Evolutionary conservation across 2,888 invertebrate genomes (phyloP), one percentile per base, ranked within the genome.

Genomic region (Philopedon plagiatum): DNA sequence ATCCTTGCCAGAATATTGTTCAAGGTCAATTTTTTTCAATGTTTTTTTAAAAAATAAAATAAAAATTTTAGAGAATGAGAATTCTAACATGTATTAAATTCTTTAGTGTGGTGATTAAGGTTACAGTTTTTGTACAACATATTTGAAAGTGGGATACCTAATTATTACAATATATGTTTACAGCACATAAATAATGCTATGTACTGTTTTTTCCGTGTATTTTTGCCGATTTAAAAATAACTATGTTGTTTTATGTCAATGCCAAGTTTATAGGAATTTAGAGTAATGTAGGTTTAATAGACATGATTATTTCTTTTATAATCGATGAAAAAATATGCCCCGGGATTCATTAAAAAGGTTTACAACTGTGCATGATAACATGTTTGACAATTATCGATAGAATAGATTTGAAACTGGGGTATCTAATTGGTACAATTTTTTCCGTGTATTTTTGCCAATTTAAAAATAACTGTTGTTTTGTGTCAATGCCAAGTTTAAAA

Each of bases 401-500:
- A n/a, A n/a, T n/a, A n/a, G n/a, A n/a, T n/a, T n/a, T n/a, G 29
- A 7, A 29, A 29, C 3, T 29, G 29, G 29, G 29, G 29, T 29
- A 29, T 7, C 29, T 29, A 5, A 29, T 5, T 5, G 29, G 29
- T 29, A 29, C 3, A 29, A 29, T 29, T 29, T 29, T 19, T 19
- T 19, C 44, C 11, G 18, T 44, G 34, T 34, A 34, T 34, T 19
- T 19, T 44, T 19, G 15, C 13, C 39, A 5, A 15, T 39, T 39
- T 39, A 39, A 39, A 39, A 39, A 39, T 39, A 39, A n/a, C n/a
- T n/a, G n/a, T n/a, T n/a, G n/a, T n/a, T 44, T 18, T 3, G 44
- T 44, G 44, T 44, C 44, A 44, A 19, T 44, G 44, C 44, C 44
- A 44, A 44, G 44, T 18, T 18, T 41, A 19, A 44, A 19, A 44